Base-by-base conservation (phyloP, 2,797 vertebrate genomes). In the Echiichthys vipera region DNA sequence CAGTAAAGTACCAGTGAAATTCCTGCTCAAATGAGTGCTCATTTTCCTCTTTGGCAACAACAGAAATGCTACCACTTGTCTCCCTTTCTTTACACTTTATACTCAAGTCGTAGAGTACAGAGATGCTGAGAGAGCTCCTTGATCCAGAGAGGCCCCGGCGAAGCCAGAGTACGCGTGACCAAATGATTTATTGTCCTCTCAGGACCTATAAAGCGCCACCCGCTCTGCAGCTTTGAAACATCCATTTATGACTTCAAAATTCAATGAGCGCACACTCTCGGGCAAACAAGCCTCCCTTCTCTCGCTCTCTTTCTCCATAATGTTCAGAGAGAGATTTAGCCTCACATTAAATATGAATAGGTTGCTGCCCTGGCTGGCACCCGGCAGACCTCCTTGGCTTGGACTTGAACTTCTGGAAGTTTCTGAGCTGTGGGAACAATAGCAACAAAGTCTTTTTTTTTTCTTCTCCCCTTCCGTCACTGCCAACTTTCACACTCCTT, bases 161-260 rank as follows among this genome's bases (percentile, higher is more conserved):
- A 32, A 50, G 62, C 73, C 64, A 37, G 65, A 34, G 25, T 25
- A 72, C 2, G 18, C 71, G 68, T 66, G 77, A 83, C 71, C 66
- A 53, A 86, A 62, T 85, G 79, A 89, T 86, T 89, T 88, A 84
- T 85, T 70, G 71, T 72, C 77, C 77, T 83, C 77, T 61, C 73
- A 29, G 80, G 77, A 80, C 71, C 74, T 74, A 46, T 65, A 73
- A 84, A 84, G 74, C 32, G 27, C 79, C 71, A 74, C 65, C 64
- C 15, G 14, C 71, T 76, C 67, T 81, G 74, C 74, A 57, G 53
- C 73, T 80, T 77, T 71, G 57, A 87, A 89, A 81, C 64, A 72
- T 77, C 69, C 66, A 77, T 89, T 89, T 89, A 72, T 61, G 74
- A 81, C 73, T 83, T 80, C 47, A 64, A 84, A 88, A 89, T 85